A percentile compares a stretch with the other conserved stretches of the same genome.
These are phyloP conservation scores for Urosaurus nigricauda DNA, from an alignment of 2,797 vertebrate genomes.

Conservation along the genomic window DNA sequence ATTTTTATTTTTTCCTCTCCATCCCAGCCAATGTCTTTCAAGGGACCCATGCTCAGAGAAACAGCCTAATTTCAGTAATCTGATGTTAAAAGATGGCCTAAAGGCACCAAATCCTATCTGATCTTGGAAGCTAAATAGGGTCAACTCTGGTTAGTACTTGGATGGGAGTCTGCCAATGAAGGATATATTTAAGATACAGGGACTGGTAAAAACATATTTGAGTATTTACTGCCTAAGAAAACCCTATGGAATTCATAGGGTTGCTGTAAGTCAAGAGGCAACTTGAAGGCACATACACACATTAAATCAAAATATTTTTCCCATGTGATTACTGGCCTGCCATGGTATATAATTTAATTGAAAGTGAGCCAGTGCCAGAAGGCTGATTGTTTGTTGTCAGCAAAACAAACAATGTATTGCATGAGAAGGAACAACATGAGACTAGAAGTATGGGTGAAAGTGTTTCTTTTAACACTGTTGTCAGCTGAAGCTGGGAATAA, in stretches of 20 bases:
- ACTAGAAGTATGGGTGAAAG: constrained; percentile 54
- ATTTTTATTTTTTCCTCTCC: background rate
- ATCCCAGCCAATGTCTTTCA: background rate
- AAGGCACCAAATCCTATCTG: constrained; percentile 36
- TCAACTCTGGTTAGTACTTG: too few species aligned
- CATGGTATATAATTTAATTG: constrained; percentile 68
- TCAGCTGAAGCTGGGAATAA: constrained; percentile 40
- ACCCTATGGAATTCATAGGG: too few species aligned
- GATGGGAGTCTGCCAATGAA: too few species aligned
- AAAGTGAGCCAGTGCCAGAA: constrained; percentile 75
- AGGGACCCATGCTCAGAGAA: background rate
- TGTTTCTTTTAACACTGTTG: constrained; percentile 39
- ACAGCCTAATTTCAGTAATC: constrained; percentile 32
- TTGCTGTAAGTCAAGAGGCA: too few species aligned
- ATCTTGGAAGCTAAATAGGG: too few species aligned
- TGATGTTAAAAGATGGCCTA: constrained; percentile 34
- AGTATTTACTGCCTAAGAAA: too few species aligned
- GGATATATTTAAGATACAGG: too few species aligned
- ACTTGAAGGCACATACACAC: too few species aligned
- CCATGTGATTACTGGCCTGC: constrained; percentile 63
- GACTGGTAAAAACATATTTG: too few species aligned
- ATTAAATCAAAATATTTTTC: constrained; percentile 63
- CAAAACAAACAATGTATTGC: constrained; percentile 64
- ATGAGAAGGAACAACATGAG: constrained; percentile 48
- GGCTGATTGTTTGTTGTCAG: constrained; percentile 69